phyloP scores from a whole-genome alignment of 2,888 invertebrate genomes.

The Clivina fossor region DNA sequence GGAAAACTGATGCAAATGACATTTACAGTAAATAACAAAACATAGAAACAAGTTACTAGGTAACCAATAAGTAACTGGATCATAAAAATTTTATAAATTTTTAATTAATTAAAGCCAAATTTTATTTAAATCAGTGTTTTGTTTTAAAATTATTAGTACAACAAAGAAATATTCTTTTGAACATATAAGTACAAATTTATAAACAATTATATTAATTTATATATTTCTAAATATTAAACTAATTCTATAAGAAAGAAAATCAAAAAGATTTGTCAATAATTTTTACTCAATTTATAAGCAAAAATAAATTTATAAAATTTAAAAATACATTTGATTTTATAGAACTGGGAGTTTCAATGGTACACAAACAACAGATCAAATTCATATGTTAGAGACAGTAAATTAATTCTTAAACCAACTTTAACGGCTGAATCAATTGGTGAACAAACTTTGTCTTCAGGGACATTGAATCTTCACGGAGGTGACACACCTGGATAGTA shows the following conservation, averaged over 20 bases:
- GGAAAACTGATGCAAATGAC: too few species aligned
- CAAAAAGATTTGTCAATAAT: neutral
- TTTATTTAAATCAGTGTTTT: neutral
- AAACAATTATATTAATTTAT: slow-evolving; percentile 14
- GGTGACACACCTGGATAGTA: slow-evolving; percentile 64
- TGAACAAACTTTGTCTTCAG: slow-evolving; percentile 57
- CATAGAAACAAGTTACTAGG: too few species aligned
- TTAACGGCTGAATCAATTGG: slow-evolving; percentile 60
- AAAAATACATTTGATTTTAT: slow-evolving; percentile 39
- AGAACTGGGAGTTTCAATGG: slow-evolving; percentile 74
- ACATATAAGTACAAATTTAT: slow-evolving; percentile 3
- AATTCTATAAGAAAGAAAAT: neutral
- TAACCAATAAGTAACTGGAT: neutral
- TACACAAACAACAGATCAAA: slow-evolving; percentile 69
- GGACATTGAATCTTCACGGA: slow-evolving; percentile 60
- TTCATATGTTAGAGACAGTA: slow-evolving; percentile 61
- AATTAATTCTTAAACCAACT: slow-evolving; percentile 64
- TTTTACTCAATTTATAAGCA: neutral
- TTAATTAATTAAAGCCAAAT: neutral
- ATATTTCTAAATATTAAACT: neutral
- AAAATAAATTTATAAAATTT: neutral
- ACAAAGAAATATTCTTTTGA: neutral
- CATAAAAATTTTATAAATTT: neutral
- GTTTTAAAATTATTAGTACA: neutral
- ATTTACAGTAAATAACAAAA: too few species aligned